Percentiles rank a stretch among this genome's conserved stretches.
Evolutionary conservation across 1,140 invertebrate genomes (phyloP).

Genomic region (Tyrophagus putrescentiae): DNA sequence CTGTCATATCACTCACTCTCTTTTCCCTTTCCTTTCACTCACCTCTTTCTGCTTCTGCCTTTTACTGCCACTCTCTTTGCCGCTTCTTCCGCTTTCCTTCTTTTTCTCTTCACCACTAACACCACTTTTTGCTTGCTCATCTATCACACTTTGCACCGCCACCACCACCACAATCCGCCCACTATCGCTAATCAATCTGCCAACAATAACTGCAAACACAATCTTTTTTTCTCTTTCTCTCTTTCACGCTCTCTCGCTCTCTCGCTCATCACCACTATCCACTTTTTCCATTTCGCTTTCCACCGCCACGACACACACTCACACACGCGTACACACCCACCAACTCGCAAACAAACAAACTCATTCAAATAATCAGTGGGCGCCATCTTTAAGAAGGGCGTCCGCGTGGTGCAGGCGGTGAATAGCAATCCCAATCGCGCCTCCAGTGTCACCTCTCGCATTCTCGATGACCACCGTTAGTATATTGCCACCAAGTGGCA

Average conservation of each 20-base stretch:
- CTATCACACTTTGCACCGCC: no score
- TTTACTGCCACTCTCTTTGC: no score
- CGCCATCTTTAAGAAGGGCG: conserved; percentile 91
- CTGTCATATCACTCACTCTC: no score
- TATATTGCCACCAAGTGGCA: conserved; percentile 15
- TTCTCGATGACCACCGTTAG: conserved; percentile 22
- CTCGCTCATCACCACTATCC: neutral
- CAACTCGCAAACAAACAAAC: no score
- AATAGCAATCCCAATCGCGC: conserved; percentile 42
- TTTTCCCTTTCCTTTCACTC: no score
- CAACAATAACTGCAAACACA: no score
- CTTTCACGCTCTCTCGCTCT: neutral
- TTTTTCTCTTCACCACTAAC: no score
- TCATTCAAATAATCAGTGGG: conserved; percentile 19
- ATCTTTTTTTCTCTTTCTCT: neutral
- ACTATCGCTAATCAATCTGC: neutral
- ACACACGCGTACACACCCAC: neutral
- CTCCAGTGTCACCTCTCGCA: conserved; percentile 68
- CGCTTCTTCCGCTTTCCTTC: no score
- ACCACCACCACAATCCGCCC: no score
- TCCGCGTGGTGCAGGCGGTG: conserved; percentile 92
- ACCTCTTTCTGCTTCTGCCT: no score
- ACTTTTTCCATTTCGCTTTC: neutral
- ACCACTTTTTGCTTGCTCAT: no score
- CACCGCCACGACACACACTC: neutral